phyloP scores from a whole-genome alignment of 2,888 invertebrate genomes.

The Sphinx pinastri region DNA sequence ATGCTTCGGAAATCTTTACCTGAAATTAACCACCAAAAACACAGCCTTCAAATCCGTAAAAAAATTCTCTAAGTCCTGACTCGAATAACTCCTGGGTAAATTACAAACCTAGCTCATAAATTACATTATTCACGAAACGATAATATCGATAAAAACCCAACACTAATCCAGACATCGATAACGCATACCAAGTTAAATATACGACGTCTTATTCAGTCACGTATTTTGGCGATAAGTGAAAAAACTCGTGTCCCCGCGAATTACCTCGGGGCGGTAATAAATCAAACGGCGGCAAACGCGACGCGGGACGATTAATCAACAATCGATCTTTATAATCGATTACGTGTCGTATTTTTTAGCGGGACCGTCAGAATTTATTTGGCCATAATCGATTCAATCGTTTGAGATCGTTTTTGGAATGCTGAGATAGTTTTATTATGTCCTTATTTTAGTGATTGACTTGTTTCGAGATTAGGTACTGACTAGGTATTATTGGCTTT shows the following conservation, averaged over 20 bases:
- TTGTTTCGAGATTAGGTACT: too few relatives aligned
- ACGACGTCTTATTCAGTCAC: conserved; percentile 34
- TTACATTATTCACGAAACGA: neutral
- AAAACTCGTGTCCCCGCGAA: conserved; percentile 37
- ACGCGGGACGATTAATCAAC: conserved; percentile 44
- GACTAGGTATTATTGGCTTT: too few relatives aligned
- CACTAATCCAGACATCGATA: neutral
- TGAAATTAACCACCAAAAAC: too few relatives aligned
- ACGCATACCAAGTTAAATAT: neutral
- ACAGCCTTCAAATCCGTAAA: too few relatives aligned
- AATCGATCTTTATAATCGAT: conserved; percentile 36
- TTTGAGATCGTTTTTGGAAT: neutral
- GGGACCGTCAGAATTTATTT: neutral
- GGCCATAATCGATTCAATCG: neutral
- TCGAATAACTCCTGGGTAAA: neutral
- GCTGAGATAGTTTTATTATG: neutral
- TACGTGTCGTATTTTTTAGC: conserved; percentile 10
- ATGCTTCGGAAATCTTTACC: too few relatives aligned
- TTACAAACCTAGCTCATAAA: neutral
- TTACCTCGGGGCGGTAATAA: conserved; percentile 41
- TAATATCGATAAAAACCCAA: neutral
- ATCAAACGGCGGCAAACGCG: conserved; percentile 43
- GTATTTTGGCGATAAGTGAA: conserved; percentile 42
- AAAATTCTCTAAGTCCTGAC: neutral
- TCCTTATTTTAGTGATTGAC: neutral